These are phyloP conservation scores for Drosophila tropicalis DNA, from an alignment of 1,140 invertebrate species.

Conservation along the genomic window DNA sequence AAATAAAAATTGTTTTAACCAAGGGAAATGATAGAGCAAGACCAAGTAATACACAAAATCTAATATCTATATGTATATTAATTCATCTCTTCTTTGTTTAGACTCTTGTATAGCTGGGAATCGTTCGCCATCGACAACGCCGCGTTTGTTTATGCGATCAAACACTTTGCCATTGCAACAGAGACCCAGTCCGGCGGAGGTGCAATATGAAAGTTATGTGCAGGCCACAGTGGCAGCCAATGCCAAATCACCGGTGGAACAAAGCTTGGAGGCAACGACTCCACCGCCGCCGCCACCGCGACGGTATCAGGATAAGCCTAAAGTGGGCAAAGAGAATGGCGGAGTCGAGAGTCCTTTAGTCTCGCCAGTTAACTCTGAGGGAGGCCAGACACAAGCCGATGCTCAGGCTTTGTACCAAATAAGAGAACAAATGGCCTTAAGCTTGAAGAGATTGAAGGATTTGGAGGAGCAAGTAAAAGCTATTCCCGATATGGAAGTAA, in stretches of 20 bases:
- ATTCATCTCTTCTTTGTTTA: constrained; percentile 8
- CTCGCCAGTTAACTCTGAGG: constrained; percentile 57
- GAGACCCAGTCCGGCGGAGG: constrained; percentile 71
- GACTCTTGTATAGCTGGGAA: constrained; percentile 79
- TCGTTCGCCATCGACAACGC: constrained; percentile 63
- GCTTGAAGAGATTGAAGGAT: constrained; percentile 90
- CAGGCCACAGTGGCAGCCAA: constrained; percentile 78
- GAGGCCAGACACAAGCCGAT: constrained; percentile 54
- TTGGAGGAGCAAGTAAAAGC: constrained; percentile 93
- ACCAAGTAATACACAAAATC: neutral
- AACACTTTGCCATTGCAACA: constrained; percentile 72
- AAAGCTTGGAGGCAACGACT: constrained; percentile 42
- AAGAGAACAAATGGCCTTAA: constrained; percentile 87
- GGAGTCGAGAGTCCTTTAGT: constrained; percentile 40
- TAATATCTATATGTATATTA: neutral
- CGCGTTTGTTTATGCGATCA: constrained; percentile 60
- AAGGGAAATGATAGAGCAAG: constrained; percentile 44
- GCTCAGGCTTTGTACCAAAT: constrained; percentile 75
- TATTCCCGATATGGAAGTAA: constrained; percentile 92
- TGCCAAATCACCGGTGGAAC: constrained; percentile 79
- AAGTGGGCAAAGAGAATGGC: constrained; percentile 42
- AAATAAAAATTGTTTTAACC: constrained; percentile 72
- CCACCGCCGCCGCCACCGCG: constrained; percentile 71
- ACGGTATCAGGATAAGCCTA: constrained; percentile 55
- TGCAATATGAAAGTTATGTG: constrained; percentile 81